These are phyloP conservation scores for Caranx ignobilis DNA, from an alignment of 2,113 vertebrate species.

Conservation along the genomic window DNA sequence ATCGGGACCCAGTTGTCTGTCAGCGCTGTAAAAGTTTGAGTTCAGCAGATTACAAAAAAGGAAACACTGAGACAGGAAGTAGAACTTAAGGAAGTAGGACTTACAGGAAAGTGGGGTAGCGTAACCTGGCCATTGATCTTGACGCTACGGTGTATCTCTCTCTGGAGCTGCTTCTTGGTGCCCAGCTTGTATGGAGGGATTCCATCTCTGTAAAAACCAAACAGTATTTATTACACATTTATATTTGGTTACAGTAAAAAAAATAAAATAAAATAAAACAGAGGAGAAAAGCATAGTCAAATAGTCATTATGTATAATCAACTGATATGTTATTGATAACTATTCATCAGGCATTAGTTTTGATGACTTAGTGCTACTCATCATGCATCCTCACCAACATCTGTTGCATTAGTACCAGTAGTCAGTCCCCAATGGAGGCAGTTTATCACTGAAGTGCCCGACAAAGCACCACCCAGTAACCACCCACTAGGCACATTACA, in stretches of 20 bases:
- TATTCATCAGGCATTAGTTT: background rate
- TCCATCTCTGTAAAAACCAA: slow-evolving; percentile 88
- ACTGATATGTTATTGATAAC: background rate
- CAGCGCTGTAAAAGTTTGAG: slow-evolving; percentile 61
- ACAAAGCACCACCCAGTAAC: slow-evolving; percentile 57
- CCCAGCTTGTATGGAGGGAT: slow-evolving; percentile 93
- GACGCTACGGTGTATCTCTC: slow-evolving; percentile 95
- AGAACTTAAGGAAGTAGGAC: slow-evolving; percentile 83
- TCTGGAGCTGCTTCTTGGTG: slow-evolving; percentile 95
- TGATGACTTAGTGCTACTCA: background rate
- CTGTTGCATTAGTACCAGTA: slow-evolving; percentile 58
- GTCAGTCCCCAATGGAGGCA: slow-evolving; percentile 35
- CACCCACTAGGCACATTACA: slow-evolving; percentile 61
- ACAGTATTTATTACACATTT: background rate
- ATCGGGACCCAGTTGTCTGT: slow-evolving; percentile 72
- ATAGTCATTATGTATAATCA: background rate
- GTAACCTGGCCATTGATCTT: slow-evolving; percentile 96
- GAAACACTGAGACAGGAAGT: slow-evolving; percentile 62
- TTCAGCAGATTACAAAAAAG: slow-evolving; percentile 52
- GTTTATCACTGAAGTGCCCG: slow-evolving; percentile 67
- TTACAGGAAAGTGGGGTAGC: slow-evolving; percentile 98
- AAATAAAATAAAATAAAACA: background rate
- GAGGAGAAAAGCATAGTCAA: background rate
- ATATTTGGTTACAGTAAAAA: background rate
- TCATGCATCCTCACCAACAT: slow-evolving; percentile 18